Conservation (phyloP, 2,888 invertebrate genomes). For the Harmothoe impar region DNA sequence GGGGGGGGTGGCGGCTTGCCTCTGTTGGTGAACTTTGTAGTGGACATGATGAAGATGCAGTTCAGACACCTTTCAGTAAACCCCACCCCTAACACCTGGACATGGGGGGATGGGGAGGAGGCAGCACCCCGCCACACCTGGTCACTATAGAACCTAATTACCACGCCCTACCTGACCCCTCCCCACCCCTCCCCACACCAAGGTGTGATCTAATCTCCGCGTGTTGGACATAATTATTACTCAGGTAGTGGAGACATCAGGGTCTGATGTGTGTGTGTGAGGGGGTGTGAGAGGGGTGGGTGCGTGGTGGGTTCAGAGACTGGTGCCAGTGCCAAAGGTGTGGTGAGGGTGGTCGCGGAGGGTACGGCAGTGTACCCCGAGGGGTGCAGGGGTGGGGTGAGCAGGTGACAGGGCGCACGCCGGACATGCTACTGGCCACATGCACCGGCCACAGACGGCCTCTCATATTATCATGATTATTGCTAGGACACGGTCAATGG, state of each 20-base stretch:
- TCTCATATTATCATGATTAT: not conserved
- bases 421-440: slow-evolving; percentile 35
- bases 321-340: not conserved
- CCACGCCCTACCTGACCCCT: slow-evolving; percentile 29
- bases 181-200: not conserved
- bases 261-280: not conserved
- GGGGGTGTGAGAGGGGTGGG: not conserved
- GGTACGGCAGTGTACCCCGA: not conserved
- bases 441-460: not conserved
- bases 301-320: not conserved
- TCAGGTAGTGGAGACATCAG: slow-evolving; percentile 37
- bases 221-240: slow-evolving; percentile 48
- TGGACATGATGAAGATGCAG: slow-evolving; percentile 1
- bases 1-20: not conserved
- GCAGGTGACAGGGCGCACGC: slow-evolving; percentile 1
- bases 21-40: not conserved
- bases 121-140: not conserved
- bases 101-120: not conserved
- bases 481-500: not conserved
- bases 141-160: slow-evolving; percentile 51
- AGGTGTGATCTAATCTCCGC: slow-evolving; percentile 56
- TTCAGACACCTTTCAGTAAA: not conserved
- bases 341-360: slow-evolving; percentile 14
- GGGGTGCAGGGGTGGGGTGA: slow-evolving; percentile 9
- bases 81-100: slow-evolving; percentile 14